Evolutionary conservation across 2,797 vertebrate genomes (phyloP), one percentile per base, ranked within the genome.

Genomic region (Botia kubotai): DNA sequence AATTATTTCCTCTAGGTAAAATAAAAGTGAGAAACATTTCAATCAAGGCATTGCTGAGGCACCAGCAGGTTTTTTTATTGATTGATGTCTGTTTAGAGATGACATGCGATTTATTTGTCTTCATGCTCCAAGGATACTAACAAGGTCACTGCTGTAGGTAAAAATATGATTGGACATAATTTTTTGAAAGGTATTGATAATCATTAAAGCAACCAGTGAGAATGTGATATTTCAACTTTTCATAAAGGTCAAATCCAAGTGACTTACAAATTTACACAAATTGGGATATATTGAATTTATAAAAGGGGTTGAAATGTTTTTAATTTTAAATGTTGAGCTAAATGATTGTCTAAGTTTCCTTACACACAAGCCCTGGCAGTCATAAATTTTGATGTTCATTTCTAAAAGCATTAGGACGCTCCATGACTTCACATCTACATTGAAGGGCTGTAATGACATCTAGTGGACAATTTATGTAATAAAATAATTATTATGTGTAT

Each of bases 361-460:
- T 53, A 6, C 19, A 53, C 2, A 55, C 10, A 13, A 63, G 29
- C 29, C 4, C 57, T 60, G 48, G 48, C 2, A 6, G 52, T 53
- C 16, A 43, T 43, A 43, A 4, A 43, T 43, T 43, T 69, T 6
- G 12, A 7, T 69, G 43, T 23, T 48, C 0, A 48, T 14, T 69
- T 50, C 12, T 26, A n/a, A 21, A 43, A 43, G 55, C 29, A 21
- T 58, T 5, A 4, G 23, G 1, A 1, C 10, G 19, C n/a, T 2
- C 10, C 53, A 5, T 29, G 14, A 1, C 6, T 7, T 11, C 72
- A 5, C n/a, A 2, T 55, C 26, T n/a, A 48, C n/a, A 86, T 57
- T 48, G 2, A 75, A 87, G 87, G 86, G 67, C 79, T 85, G 12
- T 75, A 89, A 78, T 94, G 93, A 87, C 93, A 91, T 84, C 93